A percentile compares a stretch with the other conserved stretches of the same genome.
Evolutionary conservation across 2,888 invertebrate species (phyloP).

Genomic region (Orchesellides sinensis): DNA sequence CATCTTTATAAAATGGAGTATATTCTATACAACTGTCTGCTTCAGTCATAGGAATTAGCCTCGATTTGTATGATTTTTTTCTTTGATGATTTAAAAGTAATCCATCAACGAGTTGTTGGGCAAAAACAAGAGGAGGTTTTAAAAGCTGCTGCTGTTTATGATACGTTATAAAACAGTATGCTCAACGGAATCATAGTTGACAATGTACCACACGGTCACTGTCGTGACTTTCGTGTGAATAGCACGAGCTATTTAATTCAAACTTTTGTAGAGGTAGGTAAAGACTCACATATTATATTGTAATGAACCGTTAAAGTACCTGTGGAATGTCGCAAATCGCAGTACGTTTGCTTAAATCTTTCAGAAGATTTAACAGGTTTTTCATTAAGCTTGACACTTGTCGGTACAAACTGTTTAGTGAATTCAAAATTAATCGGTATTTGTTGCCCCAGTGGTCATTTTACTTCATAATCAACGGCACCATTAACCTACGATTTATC

Average conservation of each 20-base stretch:
- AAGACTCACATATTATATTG: slow-evolving; percentile 24
- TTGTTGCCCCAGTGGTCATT: slow-evolving; percentile 49
- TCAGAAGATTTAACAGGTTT: slow-evolving; percentile 37
- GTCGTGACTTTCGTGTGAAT: slow-evolving; percentile 64
- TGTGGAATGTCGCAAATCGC: slow-evolving; percentile 45
- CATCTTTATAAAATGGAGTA: background rate
- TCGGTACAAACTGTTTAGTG: slow-evolving; percentile 5
- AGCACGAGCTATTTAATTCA: slow-evolving; percentile 59
- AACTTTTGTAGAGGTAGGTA: slow-evolving; percentile 15
- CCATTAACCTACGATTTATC: background rate
- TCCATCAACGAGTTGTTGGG: slow-evolving; percentile 2
- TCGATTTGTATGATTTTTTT: slow-evolving; percentile 3
- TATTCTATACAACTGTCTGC: background rate
- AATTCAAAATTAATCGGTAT: slow-evolving; percentile 35
- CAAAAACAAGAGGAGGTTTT: no score
- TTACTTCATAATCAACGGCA: background rate
- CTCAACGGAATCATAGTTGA: slow-evolving; percentile 55
- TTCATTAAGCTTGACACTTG: slow-evolving; percentile 12
- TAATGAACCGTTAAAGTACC: slow-evolving; percentile 62
- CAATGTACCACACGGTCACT: slow-evolving; percentile 60
- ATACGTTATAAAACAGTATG: background rate
- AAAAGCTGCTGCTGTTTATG: background rate
- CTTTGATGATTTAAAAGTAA: slow-evolving; percentile 3
- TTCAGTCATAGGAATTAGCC: slow-evolving; percentile 16
- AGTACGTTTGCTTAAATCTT: slow-evolving; percentile 4